Base-by-base conservation (phyloP, 92 coral and sea anemone genomes). In the Palythoa caribaeorum region DNA sequence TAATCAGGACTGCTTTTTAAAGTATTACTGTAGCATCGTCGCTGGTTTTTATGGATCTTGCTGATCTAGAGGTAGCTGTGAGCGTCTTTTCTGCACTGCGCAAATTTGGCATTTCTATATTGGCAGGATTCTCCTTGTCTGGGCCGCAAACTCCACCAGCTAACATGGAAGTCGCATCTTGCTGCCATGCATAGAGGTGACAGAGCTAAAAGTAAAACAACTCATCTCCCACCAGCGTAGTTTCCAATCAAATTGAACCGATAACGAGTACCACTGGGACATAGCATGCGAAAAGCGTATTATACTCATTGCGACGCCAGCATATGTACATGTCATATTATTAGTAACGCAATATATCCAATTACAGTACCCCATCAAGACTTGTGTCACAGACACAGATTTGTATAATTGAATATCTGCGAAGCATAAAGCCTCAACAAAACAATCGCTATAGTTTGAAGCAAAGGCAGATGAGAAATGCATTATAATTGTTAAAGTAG, bases 191-290 rank as follows among this genome's bases (percentile, higher is more conserved):
- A n/a, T 65, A 65, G 71, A 65, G 71, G 20, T 28, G 16, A 65
- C 71, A 65, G 71, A 65, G 20, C 71, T 65, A 65, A 2, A 65
- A 65, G 71, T 65, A 65, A 65, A 65, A 65, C 71, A 65, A 65
- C 36, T 12, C 20, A 65, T 65, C 71, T 65, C 71, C 71, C 71
- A 65, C 6, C 71, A 2, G 35, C 2, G 9, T 53, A 8, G 71
- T 65, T 65, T 65, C 71, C 71, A 65, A 65, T 65, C 71, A 65
- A 65, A 65, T 65, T 28, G 71, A 65, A 65, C 71, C 71, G 71
- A 65, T 65, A 65, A 65, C 71, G 71, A 65, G 71, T 28, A 65
- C 71, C 71, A 65, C 71, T 28, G 71, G 71, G 71, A 65, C 71
- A 65, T 65, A 65, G 71, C 71, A 65, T 2, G 71, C 36, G 71